Base-by-base conservation (phyloP, 2,113 vertebrate genomes). In the Aphelocoma coerulescens region DNA sequence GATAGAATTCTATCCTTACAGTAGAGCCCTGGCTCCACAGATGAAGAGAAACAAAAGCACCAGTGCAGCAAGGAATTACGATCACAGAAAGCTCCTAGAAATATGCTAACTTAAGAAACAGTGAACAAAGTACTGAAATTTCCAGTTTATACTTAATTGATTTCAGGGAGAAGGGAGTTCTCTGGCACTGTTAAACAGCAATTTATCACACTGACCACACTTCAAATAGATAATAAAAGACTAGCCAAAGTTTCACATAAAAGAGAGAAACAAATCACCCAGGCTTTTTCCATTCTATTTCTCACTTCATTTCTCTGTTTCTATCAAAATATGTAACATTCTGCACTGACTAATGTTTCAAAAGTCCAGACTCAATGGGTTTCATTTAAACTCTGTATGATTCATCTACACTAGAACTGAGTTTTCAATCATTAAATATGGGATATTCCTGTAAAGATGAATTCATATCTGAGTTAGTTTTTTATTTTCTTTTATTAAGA, bases 1-100 rank as follows among this genome's bases (percentile, higher is more conserved):
- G 93, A 97, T 96, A 97, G 98, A 98, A 98, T 97, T 98, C 97
- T 98, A 85, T 97, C 96, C 97, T 98, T 98, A 97, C 97, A 98
- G 97, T 96, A 97, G 63, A 95, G 95, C 43, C 82, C 96, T 92
- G 89, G 97, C 97, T 97, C 95, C 94, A 95, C 96, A 96, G 97
- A 97, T 59, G 97, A 96, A 91, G 94, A 96, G 96, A 96, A 95
- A 98, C 97, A 98, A 98, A 98, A 97, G 97, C 97, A 94, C 73
- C 82, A 89, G 85, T 71, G 79, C 96, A 97, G 97, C 95, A 93
- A 92, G 96, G 97, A 97, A 96, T 68, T 94, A 89, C 95, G 84
- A 82, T 95, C 96, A 97, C 96, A 96, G 94, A 89, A 92, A 90
- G 93, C 97, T 97, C 93, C 95, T 67, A 97, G 91, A 97, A 98